Conservation (phyloP, 2,888 invertebrate genomes). For the Neoaliturus tenellus region DNA sequence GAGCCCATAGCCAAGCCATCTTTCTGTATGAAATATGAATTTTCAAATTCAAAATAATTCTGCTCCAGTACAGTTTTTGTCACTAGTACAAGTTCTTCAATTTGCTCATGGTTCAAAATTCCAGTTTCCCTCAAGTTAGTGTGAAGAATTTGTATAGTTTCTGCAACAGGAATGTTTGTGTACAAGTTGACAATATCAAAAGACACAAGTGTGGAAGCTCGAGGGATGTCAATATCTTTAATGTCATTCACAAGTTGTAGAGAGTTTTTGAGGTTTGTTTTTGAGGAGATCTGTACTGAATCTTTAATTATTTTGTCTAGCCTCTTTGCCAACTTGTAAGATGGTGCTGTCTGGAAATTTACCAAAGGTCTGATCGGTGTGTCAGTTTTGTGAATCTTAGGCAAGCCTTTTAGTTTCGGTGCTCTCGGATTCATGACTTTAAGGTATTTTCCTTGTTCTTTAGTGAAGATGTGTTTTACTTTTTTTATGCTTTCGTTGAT, state of each 20-base stretch:
- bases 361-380: background rate
- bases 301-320: too few species aligned
- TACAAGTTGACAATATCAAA: background rate
- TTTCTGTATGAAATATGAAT: background rate
- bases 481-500: background rate
- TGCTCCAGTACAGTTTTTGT: background rate
- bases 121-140: background rate
- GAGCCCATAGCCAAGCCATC: slow-evolving; percentile 28
- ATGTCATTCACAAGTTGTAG: background rate
- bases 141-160: background rate
- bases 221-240: background rate
- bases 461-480: background rate
- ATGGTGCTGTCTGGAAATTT: background rate
- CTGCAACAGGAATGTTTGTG: background rate
- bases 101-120: background rate
- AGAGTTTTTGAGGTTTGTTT: too few species aligned
- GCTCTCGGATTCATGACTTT: background rate
- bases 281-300: too few species aligned
- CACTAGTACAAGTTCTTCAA: slow-evolving; percentile 4
- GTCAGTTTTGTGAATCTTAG: background rate
- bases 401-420: background rate
- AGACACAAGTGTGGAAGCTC: background rate
- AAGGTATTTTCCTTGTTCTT: background rate
- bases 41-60: background rate
- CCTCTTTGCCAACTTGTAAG: background rate